Base-by-base conservation (phyloP, 2,888 invertebrate species). In the Agrypnus murinus region DNA sequence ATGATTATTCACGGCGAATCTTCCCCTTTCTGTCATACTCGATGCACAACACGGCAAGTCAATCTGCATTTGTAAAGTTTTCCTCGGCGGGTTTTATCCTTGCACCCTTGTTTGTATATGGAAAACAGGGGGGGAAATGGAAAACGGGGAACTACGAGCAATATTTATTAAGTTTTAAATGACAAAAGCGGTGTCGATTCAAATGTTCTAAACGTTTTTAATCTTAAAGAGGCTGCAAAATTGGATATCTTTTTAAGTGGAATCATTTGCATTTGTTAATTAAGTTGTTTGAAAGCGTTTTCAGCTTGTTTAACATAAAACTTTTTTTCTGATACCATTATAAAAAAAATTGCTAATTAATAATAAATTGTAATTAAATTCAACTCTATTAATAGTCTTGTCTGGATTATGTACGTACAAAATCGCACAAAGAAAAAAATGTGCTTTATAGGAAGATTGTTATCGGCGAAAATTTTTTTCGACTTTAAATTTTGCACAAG, bases 81-180 rank as follows among this genome's bases (percentile, higher is more conserved):
- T 12, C 2, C n/a, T 38, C 15, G 43, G 40, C 36, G 15, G 12
- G 31, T 55, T 55, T 31, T 14, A 14, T n/a, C 36, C n/a, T 55
- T 32, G 14, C 55, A 55, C 58, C 58, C 58, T 58, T 58, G 58
- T 58, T 58, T 58, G 31, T 10, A 58, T 58, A 58, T 40, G 40
- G 40, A 14, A 58, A 25, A 25, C 25, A 25, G 25, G 25, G 25
- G 25, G n/a, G n/a, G n/a, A n/a, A n/a, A 58, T 38, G 38, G 40
- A 14, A 58, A 58, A 15, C 40, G 43, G 19, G 8, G 15, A 38
- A 38, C 15, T 9, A 31, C 25, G 40, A 19, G 4, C 55, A 10
- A 25, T 40, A 12, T n/a, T 25, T 38, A 58, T 40, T 38, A 58
- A 19, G 43, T 58, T 58, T 58, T 43, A 58, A 58, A 55, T 55